Conservation (phyloP, 2,113 vertebrate genomes). For the Tenebrosternarchus preto region DNA sequence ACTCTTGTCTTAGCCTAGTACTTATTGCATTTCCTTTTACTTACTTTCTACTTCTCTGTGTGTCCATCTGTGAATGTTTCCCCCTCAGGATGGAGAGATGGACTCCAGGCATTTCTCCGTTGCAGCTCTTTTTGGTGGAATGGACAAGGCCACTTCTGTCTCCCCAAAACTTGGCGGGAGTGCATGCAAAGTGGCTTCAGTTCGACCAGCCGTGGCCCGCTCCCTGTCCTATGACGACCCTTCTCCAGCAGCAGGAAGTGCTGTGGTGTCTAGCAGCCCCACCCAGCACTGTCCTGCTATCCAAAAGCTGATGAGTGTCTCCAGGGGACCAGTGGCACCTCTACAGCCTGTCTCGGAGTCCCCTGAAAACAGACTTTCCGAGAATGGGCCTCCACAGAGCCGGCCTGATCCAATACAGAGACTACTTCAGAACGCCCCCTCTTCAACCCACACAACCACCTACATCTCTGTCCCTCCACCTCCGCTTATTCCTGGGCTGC, state of each 20-base stretch:
- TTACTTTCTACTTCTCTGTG: no score
- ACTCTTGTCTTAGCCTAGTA: no score
- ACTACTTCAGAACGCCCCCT: slow-evolving; percentile 73
- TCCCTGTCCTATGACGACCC: slow-evolving; percentile 83
- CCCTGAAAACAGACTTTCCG: slow-evolving; percentile 77
- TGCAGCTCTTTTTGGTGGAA: slow-evolving; percentile 82
- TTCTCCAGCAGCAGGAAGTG: slow-evolving; percentile 1
- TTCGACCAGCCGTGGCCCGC: slow-evolving; percentile 76
- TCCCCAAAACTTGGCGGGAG: not conserved
- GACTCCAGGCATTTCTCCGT: slow-evolving; percentile 82
- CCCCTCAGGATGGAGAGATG: slow-evolving; percentile 70
- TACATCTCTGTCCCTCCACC: slow-evolving; percentile 36
- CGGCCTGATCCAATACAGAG: slow-evolving; percentile 66
- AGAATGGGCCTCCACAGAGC: slow-evolving; percentile 64
- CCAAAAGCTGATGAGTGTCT: slow-evolving; percentile 86
- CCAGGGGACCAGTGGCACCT: slow-evolving; percentile 66
- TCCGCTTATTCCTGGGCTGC: slow-evolving; percentile 43
- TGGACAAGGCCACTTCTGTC: slow-evolving; percentile 64
- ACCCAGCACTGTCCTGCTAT: slow-evolving; percentile 83
- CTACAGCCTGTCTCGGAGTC: slow-evolving; percentile 80
- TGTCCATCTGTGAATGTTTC: not conserved
- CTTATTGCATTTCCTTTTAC: no score
- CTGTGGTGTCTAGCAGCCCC: slow-evolving; percentile 34
- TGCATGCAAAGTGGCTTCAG: slow-evolving; percentile 2
- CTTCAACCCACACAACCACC: slow-evolving; percentile 46